Evolutionary conservation across 2,888 invertebrate species (phyloP).

Genomic region (Tetragnatha montana): DNA sequence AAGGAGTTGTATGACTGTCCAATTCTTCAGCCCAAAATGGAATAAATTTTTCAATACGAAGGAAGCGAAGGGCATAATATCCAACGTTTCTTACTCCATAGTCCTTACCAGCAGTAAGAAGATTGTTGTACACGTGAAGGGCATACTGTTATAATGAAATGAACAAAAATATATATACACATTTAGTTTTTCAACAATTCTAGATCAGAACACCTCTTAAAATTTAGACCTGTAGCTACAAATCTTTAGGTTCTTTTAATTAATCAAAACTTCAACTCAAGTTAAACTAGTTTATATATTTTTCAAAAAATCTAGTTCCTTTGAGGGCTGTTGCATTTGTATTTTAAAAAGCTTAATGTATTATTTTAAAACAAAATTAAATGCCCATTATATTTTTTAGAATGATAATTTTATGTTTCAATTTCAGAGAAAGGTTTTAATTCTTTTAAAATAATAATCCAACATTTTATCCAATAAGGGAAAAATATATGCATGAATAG

Average conservation of each 20-base stretch:
- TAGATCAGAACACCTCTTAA: not conserved
- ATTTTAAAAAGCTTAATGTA: no score
- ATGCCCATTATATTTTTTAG: no score
- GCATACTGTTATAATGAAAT: constrained; percentile 84
- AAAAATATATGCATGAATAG: not conserved
- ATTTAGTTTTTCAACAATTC: not conserved
- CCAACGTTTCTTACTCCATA: constrained; percentile 94
- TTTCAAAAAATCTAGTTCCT: no score
- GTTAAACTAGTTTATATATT: no score
- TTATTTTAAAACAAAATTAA: no score
- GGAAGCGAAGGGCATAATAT: constrained; percentile 90
- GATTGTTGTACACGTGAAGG: constrained; percentile 92
- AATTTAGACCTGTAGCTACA: not conserved
- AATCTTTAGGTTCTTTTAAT: not conserved
- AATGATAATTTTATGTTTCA: no score
- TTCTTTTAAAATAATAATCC: no score
- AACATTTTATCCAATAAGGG: not conserved
- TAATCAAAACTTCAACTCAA: not conserved
- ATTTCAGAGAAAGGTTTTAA: no score
- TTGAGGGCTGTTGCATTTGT: no score
- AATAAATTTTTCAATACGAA: constrained; percentile 97
- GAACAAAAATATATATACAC: constrained; percentile 38
- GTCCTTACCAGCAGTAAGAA: constrained; percentile 90
- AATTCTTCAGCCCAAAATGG: constrained; percentile 99
- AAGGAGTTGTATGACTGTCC: constrained; percentile 94